A percentile compares a stretch with the other conserved stretches of the same genome.
Conservation (phyloP, 1,140 invertebrate genomes). For the Probaryconus sp. region DNA sequence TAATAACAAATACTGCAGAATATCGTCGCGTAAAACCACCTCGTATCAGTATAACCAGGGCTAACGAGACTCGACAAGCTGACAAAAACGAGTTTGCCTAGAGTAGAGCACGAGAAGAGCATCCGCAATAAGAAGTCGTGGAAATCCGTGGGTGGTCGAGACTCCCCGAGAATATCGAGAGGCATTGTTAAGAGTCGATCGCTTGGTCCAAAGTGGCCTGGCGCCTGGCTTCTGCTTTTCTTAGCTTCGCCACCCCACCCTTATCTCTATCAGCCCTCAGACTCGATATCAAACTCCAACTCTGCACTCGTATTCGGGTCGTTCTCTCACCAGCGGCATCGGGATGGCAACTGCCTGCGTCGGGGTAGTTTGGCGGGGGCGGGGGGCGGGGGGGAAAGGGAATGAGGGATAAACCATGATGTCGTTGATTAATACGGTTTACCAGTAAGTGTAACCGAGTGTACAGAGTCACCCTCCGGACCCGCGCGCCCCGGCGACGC, state of each 20-base stretch:
- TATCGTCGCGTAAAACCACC: too few relatives aligned
- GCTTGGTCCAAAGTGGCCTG: slow-evolving; percentile 66
- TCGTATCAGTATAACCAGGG: too few relatives aligned
- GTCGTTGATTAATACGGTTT: slow-evolving; percentile 80
- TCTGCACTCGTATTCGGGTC: slow-evolving; percentile 11
- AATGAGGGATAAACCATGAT: slow-evolving; percentile 76
- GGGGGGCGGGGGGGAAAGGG: slow-evolving; percentile 3
- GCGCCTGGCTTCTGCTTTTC: slow-evolving; percentile 61
- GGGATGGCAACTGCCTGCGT: slow-evolving; percentile 27
- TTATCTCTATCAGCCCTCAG: slow-evolving; percentile 14
- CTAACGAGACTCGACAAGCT: too few relatives aligned
- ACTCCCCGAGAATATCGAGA: slow-evolving; percentile 61
- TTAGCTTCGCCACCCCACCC: slow-evolving; percentile 41
- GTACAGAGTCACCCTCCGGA: slow-evolving; percentile 72
- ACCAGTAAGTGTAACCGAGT: slow-evolving; percentile 79
- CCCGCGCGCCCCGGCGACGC: slow-evolving; percentile 49
- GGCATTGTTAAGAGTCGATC: slow-evolving; percentile 67
- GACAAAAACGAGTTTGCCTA: not conserved
- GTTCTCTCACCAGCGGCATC: slow-evolving; percentile 1
- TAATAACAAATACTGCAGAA: too few relatives aligned
- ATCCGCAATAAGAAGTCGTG: slow-evolving; percentile 18
- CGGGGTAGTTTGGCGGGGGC: slow-evolving; percentile 20
- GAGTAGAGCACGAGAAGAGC: not conserved
- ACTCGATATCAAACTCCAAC: slow-evolving; percentile 13
- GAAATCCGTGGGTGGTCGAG: slow-evolving; percentile 53